Evolutionary conservation across 2,113 vertebrate species (phyloP).

Genomic region (Fukomys damarensis): DNA sequence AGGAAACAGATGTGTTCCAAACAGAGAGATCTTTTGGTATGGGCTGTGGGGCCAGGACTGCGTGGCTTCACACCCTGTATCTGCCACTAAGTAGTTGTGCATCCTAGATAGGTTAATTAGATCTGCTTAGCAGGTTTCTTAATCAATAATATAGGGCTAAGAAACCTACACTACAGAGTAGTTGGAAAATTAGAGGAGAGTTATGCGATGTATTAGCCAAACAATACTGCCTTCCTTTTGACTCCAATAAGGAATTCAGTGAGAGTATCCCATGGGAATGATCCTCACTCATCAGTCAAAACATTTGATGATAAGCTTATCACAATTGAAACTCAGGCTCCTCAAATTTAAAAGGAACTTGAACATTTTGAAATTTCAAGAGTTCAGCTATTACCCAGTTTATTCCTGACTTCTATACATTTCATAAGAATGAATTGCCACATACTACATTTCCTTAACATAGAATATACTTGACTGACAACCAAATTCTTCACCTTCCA

Average conservation of each 20-base stretch:
- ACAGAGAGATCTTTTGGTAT: constrained; percentile 28
- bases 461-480: constrained; percentile 3
- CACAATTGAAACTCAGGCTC: constrained; percentile 33
- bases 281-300: constrained; percentile 38
- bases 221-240: constrained; percentile 23
- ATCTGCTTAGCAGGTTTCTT: constrained; percentile 30
- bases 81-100: constrained; percentile 13
- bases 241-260: constrained; percentile 11
- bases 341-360: constrained; percentile 30
- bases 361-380: constrained; percentile 58
- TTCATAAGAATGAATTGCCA: constrained; percentile 48
- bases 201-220: not conserved
- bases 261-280: not conserved
- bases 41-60: not conserved
- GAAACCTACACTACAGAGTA: constrained; percentile 36
- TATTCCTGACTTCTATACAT: constrained; percentile 26
- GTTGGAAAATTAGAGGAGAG: constrained; percentile 29
- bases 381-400: constrained; percentile 13
- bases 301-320: constrained; percentile 46
- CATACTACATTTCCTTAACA: constrained; percentile 13
- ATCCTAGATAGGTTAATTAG: constrained; percentile 40
- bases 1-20: constrained; percentile 58
- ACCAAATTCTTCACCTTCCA: constrained; percentile 38
- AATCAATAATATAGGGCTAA: not conserved
- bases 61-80: constrained; percentile 47